Evolutionary conservation across 2,113 vertebrate genomes (phyloP).

Genomic region (Daboia siamensis): DNA sequence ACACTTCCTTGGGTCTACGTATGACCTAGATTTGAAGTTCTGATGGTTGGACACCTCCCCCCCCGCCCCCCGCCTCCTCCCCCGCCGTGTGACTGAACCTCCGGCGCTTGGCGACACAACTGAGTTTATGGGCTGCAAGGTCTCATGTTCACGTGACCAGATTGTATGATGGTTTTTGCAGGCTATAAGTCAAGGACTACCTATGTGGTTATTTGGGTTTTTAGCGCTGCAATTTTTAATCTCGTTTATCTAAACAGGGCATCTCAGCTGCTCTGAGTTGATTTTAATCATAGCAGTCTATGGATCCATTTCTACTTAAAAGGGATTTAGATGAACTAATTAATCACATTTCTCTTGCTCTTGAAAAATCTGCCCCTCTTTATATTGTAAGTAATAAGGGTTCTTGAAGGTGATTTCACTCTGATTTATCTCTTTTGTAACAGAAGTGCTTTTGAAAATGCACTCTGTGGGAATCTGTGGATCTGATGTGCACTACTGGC

Average conservation of each 20-base stretch:
- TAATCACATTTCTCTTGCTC: background rate
- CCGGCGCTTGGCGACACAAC: too few species aligned
- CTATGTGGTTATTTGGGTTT: background rate
- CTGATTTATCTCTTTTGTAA: slow-evolving; percentile 3
- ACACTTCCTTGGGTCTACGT: too few species aligned
- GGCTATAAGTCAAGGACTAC: too few species aligned
- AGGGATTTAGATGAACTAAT: background rate
- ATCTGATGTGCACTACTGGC: slow-evolving; percentile 95
- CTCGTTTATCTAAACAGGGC: background rate
- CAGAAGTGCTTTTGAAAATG: slow-evolving; percentile 92
- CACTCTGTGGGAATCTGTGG: slow-evolving; percentile 97
- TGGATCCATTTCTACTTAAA: background rate
- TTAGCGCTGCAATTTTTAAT: background rate
- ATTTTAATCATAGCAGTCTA: background rate
- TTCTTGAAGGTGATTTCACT: background rate
- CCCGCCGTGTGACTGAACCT: too few species aligned
- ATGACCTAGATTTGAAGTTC: too few species aligned
- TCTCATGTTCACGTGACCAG: too few species aligned
- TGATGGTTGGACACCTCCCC: too few species aligned
- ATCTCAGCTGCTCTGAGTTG: background rate
- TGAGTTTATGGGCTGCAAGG: too few species aligned
- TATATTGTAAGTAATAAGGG: background rate
- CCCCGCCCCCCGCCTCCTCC: too few species aligned
- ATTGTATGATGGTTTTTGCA: too few species aligned
- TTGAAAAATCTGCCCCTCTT: background rate